Evolutionary conservation across 2,797 vertebrate genomes (phyloP), one percentile per base, ranked within the genome.

Genomic region (Menidia menidia): DNA sequence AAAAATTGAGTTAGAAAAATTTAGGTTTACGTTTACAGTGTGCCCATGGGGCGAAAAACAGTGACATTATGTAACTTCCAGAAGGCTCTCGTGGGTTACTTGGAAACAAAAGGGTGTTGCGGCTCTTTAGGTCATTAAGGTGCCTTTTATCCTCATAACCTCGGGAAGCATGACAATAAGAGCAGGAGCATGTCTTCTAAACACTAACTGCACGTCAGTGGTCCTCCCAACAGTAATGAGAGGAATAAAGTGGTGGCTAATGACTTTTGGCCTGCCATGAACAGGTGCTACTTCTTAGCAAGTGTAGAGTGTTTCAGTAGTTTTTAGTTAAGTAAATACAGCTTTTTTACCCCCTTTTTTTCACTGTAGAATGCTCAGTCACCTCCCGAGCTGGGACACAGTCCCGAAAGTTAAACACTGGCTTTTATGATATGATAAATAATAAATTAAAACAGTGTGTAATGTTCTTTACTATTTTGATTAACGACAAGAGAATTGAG

Each of bases 301-400:
- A 52, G 25, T 10, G 51, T 60, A 3, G 48, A 91, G 89, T 88
- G 90, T 85, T 90, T 86, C 75, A 76, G 81, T 83, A 52, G 42
- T 18, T 25, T 25, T 55, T 18, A 30, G n/a, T n/a, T 72, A 25
- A 80, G 71, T 62, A 48, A 67, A 66, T 18, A 47, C n/a, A 50
- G 67, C 68, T 52, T 10, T 25, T 25, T 25, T 25, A 1, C 25
- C 25, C 25, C 25, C 25, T 25, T 25, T 25, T 25, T 35, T 47
- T 9, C 50, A 39, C 50, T 50, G 33, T 19, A 7, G n/a, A 55
- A 60, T 55, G 31, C 54, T 54, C 44, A 65, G 43, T 48, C 47
- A n/a, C 45, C 12, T 60, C 35, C 52, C n/a, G 18, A 51, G 57
- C 53, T 35, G 42, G 75, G 71, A 78, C n/a, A 32, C 47, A 62